Evolutionary conservation across 2,113 vertebrate genomes (phyloP).

Genomic region (Columba livia): DNA sequence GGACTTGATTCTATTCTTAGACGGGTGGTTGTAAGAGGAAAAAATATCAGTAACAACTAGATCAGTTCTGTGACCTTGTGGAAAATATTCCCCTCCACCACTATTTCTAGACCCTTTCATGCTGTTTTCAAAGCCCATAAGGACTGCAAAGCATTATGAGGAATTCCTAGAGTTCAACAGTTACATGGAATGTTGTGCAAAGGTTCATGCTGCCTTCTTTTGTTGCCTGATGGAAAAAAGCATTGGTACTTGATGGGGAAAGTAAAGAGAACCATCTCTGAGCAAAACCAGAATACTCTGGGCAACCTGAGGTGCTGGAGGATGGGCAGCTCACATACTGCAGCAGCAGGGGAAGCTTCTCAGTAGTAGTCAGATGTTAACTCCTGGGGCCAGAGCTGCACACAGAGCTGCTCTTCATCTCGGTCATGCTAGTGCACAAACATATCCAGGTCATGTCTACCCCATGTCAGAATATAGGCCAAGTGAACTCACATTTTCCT

Average conservation of each 20-base stretch:
- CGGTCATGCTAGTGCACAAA: rapidly evolving
- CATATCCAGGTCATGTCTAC: rapidly evolving
- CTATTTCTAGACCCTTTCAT: constrained; percentile 18
- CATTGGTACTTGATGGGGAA: not conserved
- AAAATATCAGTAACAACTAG: constrained; percentile 53
- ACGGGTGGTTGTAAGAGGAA: constrained; percentile 1
- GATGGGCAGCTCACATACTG: not conserved
- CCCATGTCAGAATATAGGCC: not conserved
- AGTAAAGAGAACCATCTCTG: not conserved
- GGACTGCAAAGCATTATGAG: not conserved
- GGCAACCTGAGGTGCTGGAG: not conserved
- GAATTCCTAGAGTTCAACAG: not conserved
- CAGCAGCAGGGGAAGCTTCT: not conserved
- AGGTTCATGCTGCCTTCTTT: not conserved
- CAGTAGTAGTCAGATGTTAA: not conserved
- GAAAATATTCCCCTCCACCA: not conserved
- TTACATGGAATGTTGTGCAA: not conserved
- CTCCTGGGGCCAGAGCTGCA: not conserved
- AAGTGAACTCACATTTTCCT: not conserved
- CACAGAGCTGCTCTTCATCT: not conserved
- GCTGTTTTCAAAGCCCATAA: constrained; percentile 38
- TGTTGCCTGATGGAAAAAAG: not conserved
- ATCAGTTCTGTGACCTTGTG: constrained; percentile 43
- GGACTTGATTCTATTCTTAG: constrained; percentile 30
- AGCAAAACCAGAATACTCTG: not conserved